Evolutionary conservation across 2,888 invertebrate genomes (phyloP).

Genomic region (Dynastes hyllus): DNA sequence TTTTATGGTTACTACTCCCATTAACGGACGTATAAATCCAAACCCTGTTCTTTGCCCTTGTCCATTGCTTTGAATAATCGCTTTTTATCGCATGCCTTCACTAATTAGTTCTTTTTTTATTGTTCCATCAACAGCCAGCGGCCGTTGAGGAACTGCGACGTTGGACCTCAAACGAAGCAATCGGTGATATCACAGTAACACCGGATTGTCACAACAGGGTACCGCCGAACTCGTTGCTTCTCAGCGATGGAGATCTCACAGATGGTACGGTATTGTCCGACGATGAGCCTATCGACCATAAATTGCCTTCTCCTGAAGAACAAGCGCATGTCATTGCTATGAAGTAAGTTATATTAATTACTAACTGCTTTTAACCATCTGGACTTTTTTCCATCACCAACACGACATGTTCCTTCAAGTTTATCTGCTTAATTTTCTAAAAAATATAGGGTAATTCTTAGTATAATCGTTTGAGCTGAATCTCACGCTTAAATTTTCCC

Average conservation of each 20-base stretch:
- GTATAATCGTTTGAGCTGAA: too few relatives aligned
- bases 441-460: too few relatives aligned
- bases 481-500: too few relatives aligned
- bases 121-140: constrained; percentile 78
- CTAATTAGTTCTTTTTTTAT: constrained; percentile 1
- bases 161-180: constrained; percentile 89
- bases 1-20: too few relatives aligned
- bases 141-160: constrained; percentile 85
- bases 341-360: constrained; percentile 74
- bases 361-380: too few relatives aligned
- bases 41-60: too few relatives aligned
- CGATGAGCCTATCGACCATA: constrained; percentile 86
- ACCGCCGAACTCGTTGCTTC: constrained; percentile 70
- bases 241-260: constrained; percentile 71
- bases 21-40: too few relatives aligned
- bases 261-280: constrained; percentile 74
- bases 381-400: too few relatives aligned
- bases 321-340: constrained; percentile 87
- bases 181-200: constrained; percentile 87
- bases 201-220: constrained; percentile 86
- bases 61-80: too few relatives aligned
- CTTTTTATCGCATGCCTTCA: too few relatives aligned
- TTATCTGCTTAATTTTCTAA: too few relatives aligned
- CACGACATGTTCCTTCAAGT: too few relatives aligned
- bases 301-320: constrained; percentile 91